Evolutionary conservation across 2,888 invertebrate species (phyloP), one percentile per base, ranked within the genome.

Genomic region (Balanococcus diminutus): DNA sequence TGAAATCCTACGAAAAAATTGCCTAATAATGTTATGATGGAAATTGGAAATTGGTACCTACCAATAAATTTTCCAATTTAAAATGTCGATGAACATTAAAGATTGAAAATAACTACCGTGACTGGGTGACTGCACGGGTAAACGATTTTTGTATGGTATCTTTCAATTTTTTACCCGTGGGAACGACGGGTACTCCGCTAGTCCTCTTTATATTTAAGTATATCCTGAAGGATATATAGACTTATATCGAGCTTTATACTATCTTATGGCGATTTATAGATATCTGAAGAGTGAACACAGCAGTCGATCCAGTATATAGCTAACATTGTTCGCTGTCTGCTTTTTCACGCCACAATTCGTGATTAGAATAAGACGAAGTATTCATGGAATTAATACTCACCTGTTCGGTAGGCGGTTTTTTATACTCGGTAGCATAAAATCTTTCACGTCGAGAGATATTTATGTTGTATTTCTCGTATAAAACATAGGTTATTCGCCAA

Each of bases 361-460:
- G 72, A 72, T 72, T 72, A 72, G 72, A 72, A 72, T 72, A 32
- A 72, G 72, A 72, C n/a, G 72, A 72, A 72, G 2, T n/a, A 32
- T 72, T 72, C 72, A 32, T 31, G 72, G 72, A 72, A 72, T 72
- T 72, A 31, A 72, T 72, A 72, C 72, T 72, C 72, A 72, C 72
- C 72, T 72, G 31, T 72, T 72, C 28, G 72, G 72, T 72, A 72
- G 32, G 72, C 72, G 19, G n/a, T 46, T 72, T 72, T 67, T 72
- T 32, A 72, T 72, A 72, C 32, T 72, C 72, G 31, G 72, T 72
- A 72, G 72, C 72, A 72, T 72, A 28, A 67, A 28, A 72, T 28
- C 31, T 72, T 72, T 72, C 72, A 72, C 72, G 72, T 72, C 32
- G 32, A 6, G n/a, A n/a, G 32, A 72, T 31, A 32, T 28, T 72